Percentiles rank a stretch among this genome's conserved stretches.
phyloP scores from a whole-genome alignment of 2,888 invertebrate genomes.

The Lasioglossum leucozonium region DNA sequence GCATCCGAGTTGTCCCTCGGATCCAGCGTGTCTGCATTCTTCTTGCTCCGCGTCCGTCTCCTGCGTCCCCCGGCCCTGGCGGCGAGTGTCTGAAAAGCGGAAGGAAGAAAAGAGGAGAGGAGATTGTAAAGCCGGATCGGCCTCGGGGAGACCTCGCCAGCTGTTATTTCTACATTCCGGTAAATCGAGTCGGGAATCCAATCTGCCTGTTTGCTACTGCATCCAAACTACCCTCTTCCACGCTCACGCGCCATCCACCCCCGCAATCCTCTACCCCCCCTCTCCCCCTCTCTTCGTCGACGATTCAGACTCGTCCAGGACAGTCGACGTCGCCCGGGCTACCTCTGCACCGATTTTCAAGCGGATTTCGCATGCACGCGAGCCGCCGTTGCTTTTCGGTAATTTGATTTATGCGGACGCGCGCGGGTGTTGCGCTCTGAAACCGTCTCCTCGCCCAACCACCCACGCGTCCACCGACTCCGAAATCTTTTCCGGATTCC shows the following conservation, averaged over 20 bases:
- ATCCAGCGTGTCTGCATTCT: slow-evolving; percentile 56
- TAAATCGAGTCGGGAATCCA: slow-evolving; percentile 81
- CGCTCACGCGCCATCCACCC: slow-evolving; percentile 30
- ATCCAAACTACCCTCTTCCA: slow-evolving; percentile 67
- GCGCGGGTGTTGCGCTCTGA: slow-evolving; percentile 17
- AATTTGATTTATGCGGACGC: slow-evolving; percentile 60
- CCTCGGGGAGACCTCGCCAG: slow-evolving; percentile 74
- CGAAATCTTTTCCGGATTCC: slow-evolving; percentile 40
- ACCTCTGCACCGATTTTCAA: slow-evolving; percentile 22
- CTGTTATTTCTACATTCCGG: slow-evolving; percentile 81
- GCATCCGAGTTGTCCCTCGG: slow-evolving; percentile 55
- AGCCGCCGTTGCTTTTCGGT: slow-evolving; percentile 56
- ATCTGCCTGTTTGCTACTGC: slow-evolving; percentile 80
- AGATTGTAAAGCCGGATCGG: slow-evolving; percentile 77
- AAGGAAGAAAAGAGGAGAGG: slow-evolving; percentile 65
- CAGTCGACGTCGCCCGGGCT: slow-evolving; percentile 7
- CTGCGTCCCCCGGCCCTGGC: background rate
- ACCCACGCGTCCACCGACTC: slow-evolving; percentile 15
- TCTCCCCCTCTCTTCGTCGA: slow-evolving; percentile 24
- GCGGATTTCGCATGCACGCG: slow-evolving; percentile 49
- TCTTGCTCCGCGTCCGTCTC: slow-evolving; percentile 37
- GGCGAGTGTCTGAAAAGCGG: slow-evolving; percentile 53
- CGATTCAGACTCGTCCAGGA: slow-evolving; percentile 26
- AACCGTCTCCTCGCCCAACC: background rate
- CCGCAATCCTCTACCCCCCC: background rate